These are phyloP conservation scores for Elgaria multicarinata DNA, from an alignment of 2,113 vertebrate genomes.

Conservation along the genomic window DNA sequence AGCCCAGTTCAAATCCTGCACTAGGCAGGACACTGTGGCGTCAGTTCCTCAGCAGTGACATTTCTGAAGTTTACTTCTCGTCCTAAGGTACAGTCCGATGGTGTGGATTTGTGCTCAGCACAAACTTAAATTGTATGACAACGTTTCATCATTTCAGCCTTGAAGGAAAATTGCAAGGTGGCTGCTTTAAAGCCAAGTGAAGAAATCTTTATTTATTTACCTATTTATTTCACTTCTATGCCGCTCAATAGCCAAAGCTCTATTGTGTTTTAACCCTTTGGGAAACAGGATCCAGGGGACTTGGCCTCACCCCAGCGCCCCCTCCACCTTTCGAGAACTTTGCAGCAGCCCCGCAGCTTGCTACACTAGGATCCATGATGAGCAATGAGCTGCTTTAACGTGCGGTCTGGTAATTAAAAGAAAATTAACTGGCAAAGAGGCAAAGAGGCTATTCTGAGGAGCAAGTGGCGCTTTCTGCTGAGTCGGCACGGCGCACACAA, in stretches of 20 bases:
- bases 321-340: accelerated
- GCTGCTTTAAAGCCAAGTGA: not conserved
- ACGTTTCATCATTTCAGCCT: not conserved
- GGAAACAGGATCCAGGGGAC: not conserved
- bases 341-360: constrained; percentile 9
- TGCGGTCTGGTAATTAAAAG: constrained; percentile 65
- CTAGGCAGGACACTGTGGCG: not conserved
- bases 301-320: too few species aligned
- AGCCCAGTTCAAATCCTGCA: not conserved
- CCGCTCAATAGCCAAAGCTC: too few species aligned
- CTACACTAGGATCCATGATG: not conserved
- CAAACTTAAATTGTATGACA: not conserved
- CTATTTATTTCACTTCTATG: too few species aligned
- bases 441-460: not conserved
- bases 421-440: constrained; percentile 58
- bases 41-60: not conserved
- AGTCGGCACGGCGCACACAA: not conserved
- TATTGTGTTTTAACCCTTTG: not conserved
- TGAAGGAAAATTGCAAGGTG: not conserved
- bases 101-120: not conserved
- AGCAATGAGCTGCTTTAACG: constrained; percentile 46
- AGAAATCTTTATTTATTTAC: too few species aligned
- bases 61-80: not conserved
- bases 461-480: constrained; percentile 50
- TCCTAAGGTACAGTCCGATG: not conserved